Evolutionary conservation across 2,113 vertebrate species (phyloP), one percentile per base, ranked within the genome.

Genomic region (Furnarius figulus): DNA sequence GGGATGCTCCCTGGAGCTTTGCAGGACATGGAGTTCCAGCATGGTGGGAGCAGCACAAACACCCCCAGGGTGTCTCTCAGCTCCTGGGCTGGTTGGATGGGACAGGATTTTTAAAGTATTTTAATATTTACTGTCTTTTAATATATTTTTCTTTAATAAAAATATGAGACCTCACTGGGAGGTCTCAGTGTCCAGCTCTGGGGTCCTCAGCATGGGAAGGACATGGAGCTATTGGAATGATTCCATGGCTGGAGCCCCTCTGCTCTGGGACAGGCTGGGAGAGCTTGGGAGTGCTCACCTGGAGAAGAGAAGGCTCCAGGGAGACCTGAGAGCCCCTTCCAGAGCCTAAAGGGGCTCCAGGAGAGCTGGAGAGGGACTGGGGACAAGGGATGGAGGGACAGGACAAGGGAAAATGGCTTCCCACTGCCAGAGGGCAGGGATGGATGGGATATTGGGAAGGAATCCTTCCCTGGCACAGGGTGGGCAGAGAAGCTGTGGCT

Each of bases 291-390:
- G 20, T 24, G 13, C 0, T 59, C 44, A 11, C 17, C 37, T 52
- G 63, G 6, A 31, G 33, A 17, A 0, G 53, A 22, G 17, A 37
- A 44, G 31, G 53, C 2, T 59, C 37, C 53, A 68, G 31, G 33
- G 27, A 33, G 2, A 44, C 0, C 53, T 68, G 62, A 77, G 55
- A 53, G 39, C 37, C 37, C 53, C 8, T 61, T 0, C 0, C 55
- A 46, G 33, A 0, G 33, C 46, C 37, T 61, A 2, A 68, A 68
- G 37, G 63, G 17, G 46, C 37, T 37, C 33, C 74, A 78, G 47
- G 46, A 78, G 47, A 71, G 65, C 39, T 71, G 65, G 47, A 62
- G 65, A 46, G 47, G 28, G 39, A 28, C 39, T 39, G 1, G 27
- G 46, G 53, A 52, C 21, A 52, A 68, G 53, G 37, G 2, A 2